Evolutionary conservation across 2,797 vertebrate genomes (phyloP).

Genomic region (Macroramphosus scolopax): DNA sequence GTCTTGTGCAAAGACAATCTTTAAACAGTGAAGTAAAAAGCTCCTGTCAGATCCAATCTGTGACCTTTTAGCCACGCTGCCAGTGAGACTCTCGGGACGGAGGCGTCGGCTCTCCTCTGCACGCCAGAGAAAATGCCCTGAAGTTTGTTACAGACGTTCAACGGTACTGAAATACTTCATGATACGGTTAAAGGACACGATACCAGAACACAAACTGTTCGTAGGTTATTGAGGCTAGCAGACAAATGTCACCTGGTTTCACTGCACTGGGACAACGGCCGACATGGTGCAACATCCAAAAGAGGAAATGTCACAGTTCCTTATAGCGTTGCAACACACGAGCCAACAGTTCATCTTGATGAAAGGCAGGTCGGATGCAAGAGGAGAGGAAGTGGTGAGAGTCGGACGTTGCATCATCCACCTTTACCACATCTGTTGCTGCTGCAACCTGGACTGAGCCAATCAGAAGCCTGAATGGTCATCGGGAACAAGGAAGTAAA

Average conservation of each 20-base stretch:
- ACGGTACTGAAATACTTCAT: too few species aligned
- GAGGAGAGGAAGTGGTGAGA: constrained; percentile 30
- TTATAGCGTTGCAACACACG: neutral
- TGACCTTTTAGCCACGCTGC: too few species aligned
- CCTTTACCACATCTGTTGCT: constrained; percentile 36
- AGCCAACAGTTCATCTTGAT: neutral
- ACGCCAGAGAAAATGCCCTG: too few species aligned
- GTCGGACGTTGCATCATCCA: constrained; percentile 38
- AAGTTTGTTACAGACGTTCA: too few species aligned
- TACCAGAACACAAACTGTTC: too few species aligned
- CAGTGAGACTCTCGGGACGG: too few species aligned
- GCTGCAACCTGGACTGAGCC: constrained; percentile 19
- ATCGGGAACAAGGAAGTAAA: constrained; percentile 48
- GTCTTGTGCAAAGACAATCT: too few species aligned
- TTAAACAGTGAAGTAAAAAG: too few species aligned
- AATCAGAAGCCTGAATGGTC: constrained; percentile 26
- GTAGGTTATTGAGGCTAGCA: too few species aligned
- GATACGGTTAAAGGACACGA: too few species aligned
- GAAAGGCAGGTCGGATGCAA: neutral
- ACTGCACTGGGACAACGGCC: neutral
- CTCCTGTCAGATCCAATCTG: too few species aligned
- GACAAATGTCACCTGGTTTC: neutral
- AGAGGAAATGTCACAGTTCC: constrained; percentile 26
- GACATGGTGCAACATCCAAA: constrained; percentile 7
- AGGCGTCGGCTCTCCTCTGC: too few species aligned